Evolutionary conservation across 2,797 vertebrate genomes (phyloP).

Genomic region (Hozukius guyotensis): DNA sequence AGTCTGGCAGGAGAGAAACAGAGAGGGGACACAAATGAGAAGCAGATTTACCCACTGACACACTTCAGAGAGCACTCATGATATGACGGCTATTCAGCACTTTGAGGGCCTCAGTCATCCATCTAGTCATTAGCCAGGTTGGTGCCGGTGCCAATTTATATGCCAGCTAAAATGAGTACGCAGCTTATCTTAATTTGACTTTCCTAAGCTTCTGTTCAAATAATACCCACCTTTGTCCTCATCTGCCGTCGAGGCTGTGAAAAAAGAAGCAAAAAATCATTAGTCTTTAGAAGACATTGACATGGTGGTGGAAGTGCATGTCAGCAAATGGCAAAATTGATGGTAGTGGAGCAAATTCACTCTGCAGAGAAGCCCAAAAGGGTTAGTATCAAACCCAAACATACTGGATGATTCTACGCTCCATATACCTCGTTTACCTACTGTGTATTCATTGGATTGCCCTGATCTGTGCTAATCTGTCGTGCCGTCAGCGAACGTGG

Average conservation of each 20-base stretch:
- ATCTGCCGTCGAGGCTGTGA: slow-evolving; percentile 54
- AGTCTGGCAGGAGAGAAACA: slow-evolving; percentile 66
- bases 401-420: neutral
- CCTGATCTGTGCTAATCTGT: neutral
- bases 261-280: slow-evolving; percentile 24
- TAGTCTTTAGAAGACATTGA: slow-evolving; percentile 25
- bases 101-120: slow-evolving; percentile 37
- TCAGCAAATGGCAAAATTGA: slow-evolving; percentile 30
- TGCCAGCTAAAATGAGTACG: slow-evolving; percentile 12
- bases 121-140: slow-evolving; percentile 33
- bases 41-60: slow-evolving; percentile 50
- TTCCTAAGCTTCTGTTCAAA: slow-evolving; percentile 38
- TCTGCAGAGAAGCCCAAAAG: neutral
- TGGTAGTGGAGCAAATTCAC: neutral
- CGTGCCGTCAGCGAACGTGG: neutral
- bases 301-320: slow-evolving; percentile 1
- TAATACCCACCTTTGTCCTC: slow-evolving; percentile 65
- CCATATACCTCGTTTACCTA: neutral
- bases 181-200: slow-evolving; percentile 45
- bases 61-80: slow-evolving; percentile 45
- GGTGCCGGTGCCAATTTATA: slow-evolving; percentile 20
- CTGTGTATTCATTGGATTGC: neutral
- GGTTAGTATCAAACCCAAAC: neutral
- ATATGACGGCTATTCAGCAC: slow-evolving; percentile 46
- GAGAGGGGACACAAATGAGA: slow-evolving; percentile 45